These are phyloP conservation scores for Sinonovacula constricta DNA, from an alignment of 1,140 invertebrate species.

Conservation along the genomic window DNA sequence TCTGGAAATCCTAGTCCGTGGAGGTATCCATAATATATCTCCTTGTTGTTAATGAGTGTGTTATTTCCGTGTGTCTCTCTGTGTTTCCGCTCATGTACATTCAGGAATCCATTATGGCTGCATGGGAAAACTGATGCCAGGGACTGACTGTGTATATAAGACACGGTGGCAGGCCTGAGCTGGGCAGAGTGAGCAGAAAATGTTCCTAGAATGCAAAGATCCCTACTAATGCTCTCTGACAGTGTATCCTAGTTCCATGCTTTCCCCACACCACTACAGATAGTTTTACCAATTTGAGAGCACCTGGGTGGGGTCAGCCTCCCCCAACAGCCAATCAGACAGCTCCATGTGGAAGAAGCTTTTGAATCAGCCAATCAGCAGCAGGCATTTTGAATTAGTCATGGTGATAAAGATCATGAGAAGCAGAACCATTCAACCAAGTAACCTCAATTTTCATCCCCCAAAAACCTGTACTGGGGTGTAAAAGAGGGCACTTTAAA, in stretches of 20 bases:
- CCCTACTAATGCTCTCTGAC: slow-evolving; percentile 68
- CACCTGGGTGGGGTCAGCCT: slow-evolving; percentile 52
- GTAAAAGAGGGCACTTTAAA: too few species aligned
- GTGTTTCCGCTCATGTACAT: slow-evolving; percentile 47
- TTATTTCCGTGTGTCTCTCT: not conserved
- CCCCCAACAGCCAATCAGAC: slow-evolving; percentile 59
- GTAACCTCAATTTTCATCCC: slow-evolving; percentile 40
- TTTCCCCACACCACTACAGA: slow-evolving; percentile 54
- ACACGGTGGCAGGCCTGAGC: slow-evolving; percentile 35
- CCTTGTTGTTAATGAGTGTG: not conserved
- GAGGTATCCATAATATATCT: not conserved
- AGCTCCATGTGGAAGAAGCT: slow-evolving; percentile 44
- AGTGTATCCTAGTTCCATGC: slow-evolving; percentile 57
- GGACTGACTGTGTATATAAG: slow-evolving; percentile 40
- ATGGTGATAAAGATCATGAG: slow-evolving; percentile 42
- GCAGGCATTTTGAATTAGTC: slow-evolving; percentile 50
- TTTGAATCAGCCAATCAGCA: slow-evolving; percentile 62
- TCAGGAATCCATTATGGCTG: slow-evolving; percentile 54
- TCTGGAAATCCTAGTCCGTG: not conserved
- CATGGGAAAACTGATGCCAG: slow-evolving; percentile 36
- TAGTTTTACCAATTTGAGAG: slow-evolving; percentile 75
- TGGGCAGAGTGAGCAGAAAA: slow-evolving; percentile 39
- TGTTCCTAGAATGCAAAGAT: slow-evolving; percentile 50
- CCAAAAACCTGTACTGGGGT: too few species aligned
- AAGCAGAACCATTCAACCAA: slow-evolving; percentile 38